These are phyloP conservation scores for Argyresthia albistria DNA, from an alignment of 2,888 invertebrate genomes.

Conservation along the genomic window DNA sequence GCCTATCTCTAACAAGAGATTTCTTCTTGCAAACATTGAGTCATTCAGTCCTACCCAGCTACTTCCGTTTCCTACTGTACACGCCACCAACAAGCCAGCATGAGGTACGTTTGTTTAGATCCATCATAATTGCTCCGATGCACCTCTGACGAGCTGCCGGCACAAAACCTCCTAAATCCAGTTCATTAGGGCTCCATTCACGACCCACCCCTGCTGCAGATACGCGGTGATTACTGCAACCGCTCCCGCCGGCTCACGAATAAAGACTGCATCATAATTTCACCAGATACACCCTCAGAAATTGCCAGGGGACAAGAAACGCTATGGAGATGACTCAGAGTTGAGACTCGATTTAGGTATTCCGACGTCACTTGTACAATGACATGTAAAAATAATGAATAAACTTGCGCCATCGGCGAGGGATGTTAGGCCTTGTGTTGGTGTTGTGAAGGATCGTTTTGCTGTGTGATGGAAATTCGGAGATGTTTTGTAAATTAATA, in stretches of 20 bases:
- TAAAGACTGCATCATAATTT: slow-evolving; percentile 74
- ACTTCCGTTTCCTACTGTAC: no score
- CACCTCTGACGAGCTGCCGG: slow-evolving; percentile 66
- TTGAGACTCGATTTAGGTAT: slow-evolving; percentile 33
- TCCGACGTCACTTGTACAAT: slow-evolving; percentile 65
- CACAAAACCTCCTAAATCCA: slow-evolving; percentile 73
- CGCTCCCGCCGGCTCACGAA: slow-evolving; percentile 72
- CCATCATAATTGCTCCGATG: slow-evolving; percentile 66
- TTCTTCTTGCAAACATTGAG: no score
- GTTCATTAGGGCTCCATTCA: slow-evolving; percentile 73
- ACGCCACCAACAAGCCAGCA: no score
- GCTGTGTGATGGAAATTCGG: slow-evolving; percentile 25
- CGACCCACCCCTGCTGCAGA: slow-evolving; percentile 69
- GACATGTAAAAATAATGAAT: slow-evolving; percentile 73
- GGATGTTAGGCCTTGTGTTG: slow-evolving; percentile 41
- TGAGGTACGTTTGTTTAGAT: slow-evolving; percentile 54
- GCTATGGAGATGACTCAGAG: slow-evolving; percentile 39
- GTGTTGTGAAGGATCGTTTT: slow-evolving; percentile 33
- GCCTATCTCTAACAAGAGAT: no score
- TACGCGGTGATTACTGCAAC: slow-evolving; percentile 73
- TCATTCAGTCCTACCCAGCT: no score
- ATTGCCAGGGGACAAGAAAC: slow-evolving; percentile 32
- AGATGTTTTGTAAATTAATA: slow-evolving; percentile 71
- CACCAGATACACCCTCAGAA: slow-evolving; percentile 61
- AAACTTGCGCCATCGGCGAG: slow-evolving; percentile 41